Percentiles rank a stretch among this genome's conserved stretches.
Evolutionary conservation across 2,113 vertebrate genomes (phyloP).

Genomic region (Plotosus lineatus): DNA sequence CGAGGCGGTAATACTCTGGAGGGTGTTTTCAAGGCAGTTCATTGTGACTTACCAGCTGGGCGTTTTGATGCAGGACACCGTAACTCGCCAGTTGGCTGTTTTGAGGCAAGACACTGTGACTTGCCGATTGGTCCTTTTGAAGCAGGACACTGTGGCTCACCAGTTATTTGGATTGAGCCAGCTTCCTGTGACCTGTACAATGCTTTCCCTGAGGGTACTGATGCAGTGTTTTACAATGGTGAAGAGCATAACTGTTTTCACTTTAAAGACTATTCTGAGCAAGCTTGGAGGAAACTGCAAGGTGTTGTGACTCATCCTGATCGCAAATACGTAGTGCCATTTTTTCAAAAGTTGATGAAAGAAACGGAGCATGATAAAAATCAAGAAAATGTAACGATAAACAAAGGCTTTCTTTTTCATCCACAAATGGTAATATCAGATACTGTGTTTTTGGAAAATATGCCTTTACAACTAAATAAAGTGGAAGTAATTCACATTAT

Average conservation of each 20-base stretch:
- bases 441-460: background rate
- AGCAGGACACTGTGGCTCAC: background rate
- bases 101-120: background rate
- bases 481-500: background rate
- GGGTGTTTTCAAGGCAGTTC: background rate
- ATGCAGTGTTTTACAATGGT: background rate
- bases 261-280: slow-evolving; percentile 64
- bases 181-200: slow-evolving; percentile 24
- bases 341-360: slow-evolving; percentile 75
- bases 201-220: background rate
- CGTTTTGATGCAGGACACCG: background rate
- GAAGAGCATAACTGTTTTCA: slow-evolving; percentile 27
- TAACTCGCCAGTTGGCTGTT: background rate
- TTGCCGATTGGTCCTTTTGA: background rate
- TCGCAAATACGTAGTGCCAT: slow-evolving; percentile 68
- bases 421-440: slow-evolving; percentile 43
- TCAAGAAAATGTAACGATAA: slow-evolving; percentile 60
- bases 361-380: slow-evolving; percentile 56
- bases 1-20: too few species aligned
- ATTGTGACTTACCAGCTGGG: too few species aligned
- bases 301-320: slow-evolving; percentile 78
- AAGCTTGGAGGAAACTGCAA: slow-evolving; percentile 71
- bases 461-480: background rate
- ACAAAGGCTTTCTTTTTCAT: slow-evolving; percentile 85
- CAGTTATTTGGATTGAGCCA: background rate